Percentiles rank a stretch among this genome's conserved stretches.
phyloP scores from a whole-genome alignment of 2,797 vertebrate species.

The Microhierax caerulescens region DNA sequence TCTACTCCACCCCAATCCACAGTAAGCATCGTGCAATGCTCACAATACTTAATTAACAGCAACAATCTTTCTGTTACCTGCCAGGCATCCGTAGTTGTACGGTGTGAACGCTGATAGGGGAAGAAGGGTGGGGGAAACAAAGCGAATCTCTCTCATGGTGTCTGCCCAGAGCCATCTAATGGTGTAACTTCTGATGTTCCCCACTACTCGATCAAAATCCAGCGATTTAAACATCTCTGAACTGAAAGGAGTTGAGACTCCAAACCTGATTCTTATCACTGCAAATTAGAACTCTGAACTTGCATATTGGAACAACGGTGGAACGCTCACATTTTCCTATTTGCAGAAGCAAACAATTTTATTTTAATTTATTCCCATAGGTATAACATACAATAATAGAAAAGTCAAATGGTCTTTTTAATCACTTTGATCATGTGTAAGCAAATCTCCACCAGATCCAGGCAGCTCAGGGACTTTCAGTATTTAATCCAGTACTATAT shows the following conservation, averaged over 20 bases:
- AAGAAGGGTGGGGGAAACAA: not conserved
- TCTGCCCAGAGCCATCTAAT: not conserved
- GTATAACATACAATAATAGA: not conserved
- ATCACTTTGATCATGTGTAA: not conserved
- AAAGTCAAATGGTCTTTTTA: not conserved
- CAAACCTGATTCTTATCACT: not conserved
- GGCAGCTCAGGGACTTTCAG: not conserved
- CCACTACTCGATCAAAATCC: not conserved
- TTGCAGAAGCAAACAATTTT: not conserved
- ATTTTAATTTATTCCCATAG: not conserved
- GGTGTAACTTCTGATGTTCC: not conserved
- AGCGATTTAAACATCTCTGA: not conserved
- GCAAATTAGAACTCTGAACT: not conserved
- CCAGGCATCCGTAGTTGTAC: not conserved
- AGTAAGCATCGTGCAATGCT: not conserved
- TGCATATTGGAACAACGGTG: not conserved
- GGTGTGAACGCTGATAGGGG: not conserved
- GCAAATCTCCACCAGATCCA: not conserved
- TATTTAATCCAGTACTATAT: not conserved
- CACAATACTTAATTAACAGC: not conserved
- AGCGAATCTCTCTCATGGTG: rapidly evolving
- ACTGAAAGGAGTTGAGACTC: not conserved
- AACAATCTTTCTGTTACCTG: not conserved
- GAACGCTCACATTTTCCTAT: not conserved
- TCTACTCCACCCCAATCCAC: not conserved